Conservation (phyloP, 2,113 vertebrate species). For the Nibea albiflora region DNA sequence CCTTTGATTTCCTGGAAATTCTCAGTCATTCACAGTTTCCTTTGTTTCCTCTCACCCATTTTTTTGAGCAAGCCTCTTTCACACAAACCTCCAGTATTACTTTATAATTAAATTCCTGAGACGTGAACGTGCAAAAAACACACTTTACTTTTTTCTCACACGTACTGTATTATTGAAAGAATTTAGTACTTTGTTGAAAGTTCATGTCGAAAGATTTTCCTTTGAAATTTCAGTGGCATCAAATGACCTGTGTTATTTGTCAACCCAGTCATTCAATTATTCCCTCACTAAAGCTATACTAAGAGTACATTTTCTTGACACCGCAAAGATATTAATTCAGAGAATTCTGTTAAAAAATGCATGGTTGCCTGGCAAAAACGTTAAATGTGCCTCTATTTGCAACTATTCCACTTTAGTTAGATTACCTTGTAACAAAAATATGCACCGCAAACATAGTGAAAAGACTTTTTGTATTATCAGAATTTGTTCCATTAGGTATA, state of each 20-base stretch:
- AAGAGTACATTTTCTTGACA: neutral
- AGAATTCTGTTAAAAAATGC: neutral
- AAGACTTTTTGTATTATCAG: neutral
- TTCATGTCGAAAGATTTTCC: neutral
- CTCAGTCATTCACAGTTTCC: slow-evolving; percentile 20
- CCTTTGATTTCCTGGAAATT: slow-evolving; percentile 44
- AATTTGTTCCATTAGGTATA: neutral
- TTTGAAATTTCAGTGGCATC: neutral
- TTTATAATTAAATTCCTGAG: neutral
- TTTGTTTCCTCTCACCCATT: neutral
- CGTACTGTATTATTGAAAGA: neutral
- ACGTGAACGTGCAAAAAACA: neutral
- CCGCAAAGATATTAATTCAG: neutral
- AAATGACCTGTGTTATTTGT: neutral
- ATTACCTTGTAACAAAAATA: neutral
- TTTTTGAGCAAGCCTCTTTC: neutral
- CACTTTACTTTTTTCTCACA: neutral
- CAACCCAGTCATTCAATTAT: neutral
- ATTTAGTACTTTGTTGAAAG: neutral
- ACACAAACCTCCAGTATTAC: neutral
- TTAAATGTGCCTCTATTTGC: neutral
- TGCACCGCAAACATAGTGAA: neutral
- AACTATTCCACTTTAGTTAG: neutral
- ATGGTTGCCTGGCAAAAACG: neutral
- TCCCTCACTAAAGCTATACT: neutral